Percentiles rank a stretch among this genome's conserved stretches.
These are phyloP conservation scores for Gambusia holbrooki DNA, from an alignment of 2,113 vertebrate genomes.

Conservation along the genomic window DNA sequence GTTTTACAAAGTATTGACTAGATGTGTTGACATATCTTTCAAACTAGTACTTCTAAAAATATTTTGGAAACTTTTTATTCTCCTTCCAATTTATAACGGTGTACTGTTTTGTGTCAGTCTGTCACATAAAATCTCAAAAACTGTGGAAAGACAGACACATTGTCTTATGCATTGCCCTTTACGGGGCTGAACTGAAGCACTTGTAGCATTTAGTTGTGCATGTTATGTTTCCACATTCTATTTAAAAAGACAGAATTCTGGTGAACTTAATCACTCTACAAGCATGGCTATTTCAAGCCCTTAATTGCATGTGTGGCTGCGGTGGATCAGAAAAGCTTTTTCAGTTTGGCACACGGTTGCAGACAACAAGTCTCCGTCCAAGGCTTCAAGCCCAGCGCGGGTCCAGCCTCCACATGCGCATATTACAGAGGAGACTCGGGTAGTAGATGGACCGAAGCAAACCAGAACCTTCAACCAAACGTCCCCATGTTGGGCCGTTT, in stretches of 20 bases:
- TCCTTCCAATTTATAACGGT: no score
- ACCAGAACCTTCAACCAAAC: conserved; percentile 43
- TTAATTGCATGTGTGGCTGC: conserved; percentile 62
- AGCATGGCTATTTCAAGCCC: conserved; percentile 59
- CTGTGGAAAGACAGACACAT: conserved; percentile 41
- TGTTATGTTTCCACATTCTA: conserved; percentile 52
- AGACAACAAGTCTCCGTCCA: conserved; percentile 71
- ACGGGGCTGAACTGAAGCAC: conserved; percentile 51
- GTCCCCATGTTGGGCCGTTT: conserved; percentile 27
- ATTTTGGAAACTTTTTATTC: neutral
- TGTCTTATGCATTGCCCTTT: conserved; percentile 59
- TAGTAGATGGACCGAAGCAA: conserved; percentile 56
- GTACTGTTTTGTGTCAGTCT: no score
- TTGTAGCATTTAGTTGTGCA: conserved; percentile 40
- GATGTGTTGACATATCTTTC: neutral
- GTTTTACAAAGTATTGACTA: neutral
- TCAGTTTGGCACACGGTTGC: conserved; percentile 55
- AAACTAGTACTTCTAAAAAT: neutral
- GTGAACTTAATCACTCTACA: conserved; percentile 51
- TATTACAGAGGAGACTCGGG: conserved; percentile 71
- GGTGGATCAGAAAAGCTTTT: conserved; percentile 53
- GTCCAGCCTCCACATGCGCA: conserved; percentile 49
- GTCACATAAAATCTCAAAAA: neutral
- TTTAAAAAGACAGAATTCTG: conserved; percentile 40
- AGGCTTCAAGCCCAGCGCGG: conserved; percentile 58